A percentile compares a stretch with the other conserved stretches of the same genome.
Conservation (phyloP, 2,113 vertebrate species). For the Cyanoliseus patagonus region DNA sequence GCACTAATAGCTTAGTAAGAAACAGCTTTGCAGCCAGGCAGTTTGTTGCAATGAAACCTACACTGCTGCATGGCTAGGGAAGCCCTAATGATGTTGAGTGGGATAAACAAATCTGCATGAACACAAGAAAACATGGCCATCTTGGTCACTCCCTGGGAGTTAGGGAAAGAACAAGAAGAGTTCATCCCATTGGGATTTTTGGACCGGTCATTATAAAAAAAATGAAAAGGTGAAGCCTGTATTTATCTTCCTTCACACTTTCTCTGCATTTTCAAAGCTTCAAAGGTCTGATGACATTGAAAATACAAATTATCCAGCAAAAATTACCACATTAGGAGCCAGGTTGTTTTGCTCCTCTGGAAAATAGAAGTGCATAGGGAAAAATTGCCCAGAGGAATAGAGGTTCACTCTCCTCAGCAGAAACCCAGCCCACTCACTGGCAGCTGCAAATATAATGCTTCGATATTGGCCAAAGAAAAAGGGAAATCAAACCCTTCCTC, state of each 20-base stretch:
- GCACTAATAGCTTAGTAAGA: neutral
- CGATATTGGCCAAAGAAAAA: neutral
- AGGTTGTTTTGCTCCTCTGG: neutral
- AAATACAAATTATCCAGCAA: neutral
- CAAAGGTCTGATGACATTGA: neutral
- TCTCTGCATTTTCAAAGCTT: neutral
- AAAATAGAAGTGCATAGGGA: neutral
- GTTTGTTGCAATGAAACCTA: neutral
- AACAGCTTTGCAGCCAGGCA: neutral
- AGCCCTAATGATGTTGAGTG: neutral
- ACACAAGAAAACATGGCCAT: neutral
- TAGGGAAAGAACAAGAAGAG: neutral
- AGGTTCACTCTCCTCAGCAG: fast-evolving
- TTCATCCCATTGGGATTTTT: neutral
- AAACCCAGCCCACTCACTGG: neutral
- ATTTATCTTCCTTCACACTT: neutral
- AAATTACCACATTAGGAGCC: neutral
- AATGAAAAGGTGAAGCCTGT: neutral
- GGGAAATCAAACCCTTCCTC: neutral
- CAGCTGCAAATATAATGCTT: neutral
- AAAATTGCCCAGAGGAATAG: neutral
- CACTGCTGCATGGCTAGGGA: neutral
- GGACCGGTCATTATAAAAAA: neutral
- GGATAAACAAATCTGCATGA: neutral
- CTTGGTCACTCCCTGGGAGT: neutral